Evolutionary conservation across 2,888 invertebrate genomes (phyloP), one percentile per base, ranked within the genome.

Genomic region (Melanargia galathea): DNA sequence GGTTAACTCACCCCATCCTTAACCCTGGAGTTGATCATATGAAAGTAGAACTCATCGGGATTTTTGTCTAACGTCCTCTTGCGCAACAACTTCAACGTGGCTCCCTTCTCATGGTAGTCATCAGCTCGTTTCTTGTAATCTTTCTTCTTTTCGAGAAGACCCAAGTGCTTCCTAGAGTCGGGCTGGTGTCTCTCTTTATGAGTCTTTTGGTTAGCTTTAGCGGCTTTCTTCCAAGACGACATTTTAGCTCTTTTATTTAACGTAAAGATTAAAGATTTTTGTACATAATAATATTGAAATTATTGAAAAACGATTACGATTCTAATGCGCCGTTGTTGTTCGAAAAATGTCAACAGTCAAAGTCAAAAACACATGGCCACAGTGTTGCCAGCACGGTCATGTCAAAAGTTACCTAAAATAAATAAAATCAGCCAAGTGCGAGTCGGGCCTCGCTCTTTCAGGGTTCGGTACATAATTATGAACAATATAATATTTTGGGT

Each of bases 11-110:
- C 92, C 74, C 93, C 94, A 75, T 92, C 84, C 65, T 92, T 91
- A 0, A 96, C 86, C 83, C 95, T 94, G 0, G 98, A 96, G 81
- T 97, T 97, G 63, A 98, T 94, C 99, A 99, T 99, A 80, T 98
- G 98, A 89, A 97, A 97, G 83, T 99, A 97, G 88, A 99, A 99
- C 84, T 99, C 99, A 94, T 99, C 99, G 0, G 98, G 98, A 91
- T 99, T 99, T 82, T 95, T 97, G 79, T 98, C 96, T 22, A 97
- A 87, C 0, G 98, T 98, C 64, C 96, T 93, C 81, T 95, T 95
- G 63, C 95, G 94, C 60, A 99, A 85, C 30, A 96, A 82, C 79
- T 96, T 97, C 1, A 99, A 82, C 0, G 96, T 96, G 63, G 94
- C 93, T 62, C 97, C 94, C 79, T 98, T 98, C 64, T 94, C 93